Evolutionary conservation across 2,888 invertebrate species (phyloP), one percentile per base, ranked within the genome.

Genomic region (Elegia similella): DNA sequence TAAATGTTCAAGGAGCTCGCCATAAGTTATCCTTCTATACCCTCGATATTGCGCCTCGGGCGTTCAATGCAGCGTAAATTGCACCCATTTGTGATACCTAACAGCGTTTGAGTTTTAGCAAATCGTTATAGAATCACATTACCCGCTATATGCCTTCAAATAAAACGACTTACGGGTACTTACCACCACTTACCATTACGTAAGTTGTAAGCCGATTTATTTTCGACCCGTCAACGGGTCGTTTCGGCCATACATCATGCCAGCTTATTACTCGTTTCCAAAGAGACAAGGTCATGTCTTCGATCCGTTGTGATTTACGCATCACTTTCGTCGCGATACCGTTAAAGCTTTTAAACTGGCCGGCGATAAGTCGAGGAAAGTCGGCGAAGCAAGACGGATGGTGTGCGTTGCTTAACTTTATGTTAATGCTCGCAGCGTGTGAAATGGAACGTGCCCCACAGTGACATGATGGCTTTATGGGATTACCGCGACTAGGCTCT

Each of bases 311-410:
- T 84, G 82, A 86, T 86, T 86, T 81, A 85, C 81, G 80, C 76
- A 74, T 86, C 85, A 86, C 86, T 88, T 88, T 88, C 86, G 72
- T 80, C 77, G 72, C 68, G 64, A 74, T 83, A 87, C 88, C 88
- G 88, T 87, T 88, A 88, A 78, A 73, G 75, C 79, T 85, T 79
- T 86, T 76, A 82, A 85, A 81, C 75, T 72, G 78, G 75, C 73
- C 74, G 69, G 65, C 68, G 80, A 80, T 83, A 82, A 76, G 72
- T 70, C 68, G 66, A 78, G 77, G 80, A 82, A 85, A 86, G 84
- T 84, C 79, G 78, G 76, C 75, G 78, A 77, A 80, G 80, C 74
- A 82, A 82, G 84, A 86, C 77, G 74, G 75, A 84, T 84, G 81
- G 79, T 69, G 65, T 61, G 62, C 65, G 75, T 76, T 74, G 75